Base-by-base conservation (phyloP, 2,888 invertebrate species). In the Dusona sp. region DNA sequence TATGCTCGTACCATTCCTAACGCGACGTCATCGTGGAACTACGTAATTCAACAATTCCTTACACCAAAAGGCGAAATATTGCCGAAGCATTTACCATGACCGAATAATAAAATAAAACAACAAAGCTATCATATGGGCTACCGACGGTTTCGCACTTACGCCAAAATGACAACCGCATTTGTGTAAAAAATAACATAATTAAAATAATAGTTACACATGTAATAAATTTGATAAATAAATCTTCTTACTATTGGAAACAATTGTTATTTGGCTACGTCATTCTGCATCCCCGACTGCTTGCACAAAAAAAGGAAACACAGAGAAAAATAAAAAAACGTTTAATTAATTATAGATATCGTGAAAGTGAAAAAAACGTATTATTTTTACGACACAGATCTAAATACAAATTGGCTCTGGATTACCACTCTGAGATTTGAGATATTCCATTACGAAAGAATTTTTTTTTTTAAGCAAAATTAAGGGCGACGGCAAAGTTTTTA, bases 211-310 rank as follows among this genome's bases (percentile, higher is more conserved):
- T 72, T 57, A 85, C 75, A 61, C 85, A 87, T 79, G 75, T 87
- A 81, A 88, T 80, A 89, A 90, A 90, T 91, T 90, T 85, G 88
- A 90, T 90, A 88, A 90, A 92, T 89, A 90, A 87, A 85, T 89
- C 90, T 92, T 88, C 94, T 94, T 94, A 94, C 94, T 93, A 93
- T 92, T 91, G 88, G 90, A 89, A 93, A 94, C 90, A 92, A 93
- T 92, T 93, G 92, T 94, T 94, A 94, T 92, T 93, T 93, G 92
- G 93, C 92, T 92, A 94, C 90, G 90, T 93, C 94, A 93, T 93
- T 94, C 92, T 92, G 93, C 92, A 91, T 93, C 93, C 92, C 92
- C 91, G 93, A 93, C 93, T 94, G 94, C 94, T 94, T 94, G 93
- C 90, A 92, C 91, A 87, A 77, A 82, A 93, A 77, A 80, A 45